phyloP scores from a whole-genome alignment of 2,888 invertebrate species.

The Aphelenchoides bicaudatus region DNA sequence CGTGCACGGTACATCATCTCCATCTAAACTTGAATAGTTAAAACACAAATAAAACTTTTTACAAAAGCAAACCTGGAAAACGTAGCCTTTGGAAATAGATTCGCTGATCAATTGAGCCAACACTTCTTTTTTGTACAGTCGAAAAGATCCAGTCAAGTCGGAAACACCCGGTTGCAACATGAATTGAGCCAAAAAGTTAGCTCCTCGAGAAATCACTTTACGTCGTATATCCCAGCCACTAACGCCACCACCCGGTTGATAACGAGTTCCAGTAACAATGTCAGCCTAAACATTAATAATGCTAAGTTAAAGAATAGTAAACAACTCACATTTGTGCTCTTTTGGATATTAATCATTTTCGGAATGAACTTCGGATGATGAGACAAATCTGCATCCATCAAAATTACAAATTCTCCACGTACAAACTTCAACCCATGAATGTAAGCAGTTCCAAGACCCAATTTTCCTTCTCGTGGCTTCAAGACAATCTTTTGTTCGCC shows the following conservation, averaged over 20 bases:
- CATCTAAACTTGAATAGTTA: no score
- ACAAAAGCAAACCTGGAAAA: constrained; percentile 72
- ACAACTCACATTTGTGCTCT: constrained; percentile 63
- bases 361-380: constrained; percentile 66
- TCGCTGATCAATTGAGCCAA: constrained; percentile 79
- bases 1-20: constrained; percentile 95
- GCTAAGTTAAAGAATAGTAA: neutral
- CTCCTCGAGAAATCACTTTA: constrained; percentile 70
- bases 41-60: no score
- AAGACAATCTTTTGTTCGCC: constrained; percentile 80
- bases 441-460: constrained; percentile 92
- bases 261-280: constrained; percentile 84
- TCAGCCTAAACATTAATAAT: constrained; percentile 69
- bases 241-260: constrained; percentile 82
- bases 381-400: constrained; percentile 81
- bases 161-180: constrained; percentile 85
- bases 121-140: constrained; percentile 85
- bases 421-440: constrained; percentile 93
- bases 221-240: constrained; percentile 95
- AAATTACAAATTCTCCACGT: constrained; percentile 86
- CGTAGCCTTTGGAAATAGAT: constrained; percentile 95
- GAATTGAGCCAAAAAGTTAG: constrained; percentile 80
- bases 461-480: constrained; percentile 81
- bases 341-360: constrained; percentile 70
- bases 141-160: constrained; percentile 94